Percentiles rank a stretch among this genome's conserved stretches.
Evolutionary conservation across 2,888 invertebrate species (phyloP).

Genomic region (Anthoptus insignis): DNA sequence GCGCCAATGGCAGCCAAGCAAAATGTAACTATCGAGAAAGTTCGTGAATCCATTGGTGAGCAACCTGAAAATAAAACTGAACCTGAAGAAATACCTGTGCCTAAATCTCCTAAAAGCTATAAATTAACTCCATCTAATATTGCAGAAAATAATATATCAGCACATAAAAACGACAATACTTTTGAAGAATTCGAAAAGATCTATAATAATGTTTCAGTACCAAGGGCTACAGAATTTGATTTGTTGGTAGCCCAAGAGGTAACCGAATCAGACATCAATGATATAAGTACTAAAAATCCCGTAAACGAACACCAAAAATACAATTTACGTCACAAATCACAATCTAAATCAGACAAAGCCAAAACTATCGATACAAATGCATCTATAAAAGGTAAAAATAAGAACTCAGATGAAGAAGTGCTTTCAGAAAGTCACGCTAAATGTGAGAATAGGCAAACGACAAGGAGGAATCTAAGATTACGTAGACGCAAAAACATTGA

Average conservation of each 20-base stretch:
- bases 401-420: slow-evolving; percentile 51
- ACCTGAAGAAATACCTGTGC: background rate
- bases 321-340: slow-evolving; percentile 62
- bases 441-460: slow-evolving; percentile 56
- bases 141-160: slow-evolving; percentile 46
- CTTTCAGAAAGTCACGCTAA: slow-evolving; percentile 57
- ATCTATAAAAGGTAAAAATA: slow-evolving; percentile 30
- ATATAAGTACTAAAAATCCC: slow-evolving; percentile 28
- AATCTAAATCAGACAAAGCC: slow-evolving; percentile 35
- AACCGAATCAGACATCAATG: slow-evolving; percentile 43
- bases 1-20: background rate
- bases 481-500: slow-evolving; percentile 59
- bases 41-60: background rate
- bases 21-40: background rate
- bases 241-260: slow-evolving; percentile 59
- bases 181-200: slow-evolving; percentile 75
- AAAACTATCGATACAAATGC: slow-evolving; percentile 34
- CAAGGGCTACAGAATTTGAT: slow-evolving; percentile 75
- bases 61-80: background rate
- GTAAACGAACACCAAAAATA: slow-evolving; percentile 58
- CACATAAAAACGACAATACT: slow-evolving; percentile 59
- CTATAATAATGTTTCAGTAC: slow-evolving; percentile 68
- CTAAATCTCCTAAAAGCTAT: slow-evolving; percentile 6
- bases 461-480: slow-evolving; percentile 64
- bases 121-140: slow-evolving; percentile 14